Base-by-base conservation (phyloP, 1,140 invertebrate genomes). In the Drosophila santomea region DNA sequence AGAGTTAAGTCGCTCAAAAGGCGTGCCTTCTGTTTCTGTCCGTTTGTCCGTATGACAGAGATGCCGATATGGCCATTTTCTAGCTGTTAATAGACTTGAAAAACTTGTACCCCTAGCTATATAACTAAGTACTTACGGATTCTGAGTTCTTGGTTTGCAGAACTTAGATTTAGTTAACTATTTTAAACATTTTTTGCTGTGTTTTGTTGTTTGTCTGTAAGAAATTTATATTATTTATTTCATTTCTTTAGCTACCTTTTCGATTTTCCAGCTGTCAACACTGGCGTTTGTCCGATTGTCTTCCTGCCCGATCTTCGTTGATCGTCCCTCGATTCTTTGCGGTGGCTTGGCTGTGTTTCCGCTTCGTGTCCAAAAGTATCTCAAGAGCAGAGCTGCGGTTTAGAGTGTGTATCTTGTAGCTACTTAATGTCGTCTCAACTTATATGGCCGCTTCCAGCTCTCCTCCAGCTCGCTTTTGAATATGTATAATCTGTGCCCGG, bases 281-380 rank as follows among this genome's bases (percentile, higher is more conserved):
- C 59, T 41, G 35, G 38, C 5, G 7, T 14, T 14, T 38, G 36
- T 61, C 23, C 35, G 58, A 11, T 25, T 17, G 51, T 25, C 28
- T 54, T 32, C 41, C 44, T 28, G 67, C 78, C 41, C 68, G 68
- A 39, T 62, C 45, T 61, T 76, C 50, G 25, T 74, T 62, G 62
- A 68, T 74, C 59, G 58, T 57, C 38, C 74, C 62, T 59, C 71
- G 69, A 62, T 54, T 77, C 74, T 69, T 58, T 82, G 59, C 39
- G 69, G 50, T 74, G 61, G 43, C 55, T 38, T 50, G 74, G 43
- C 41, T 55, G 50, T 88, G 83, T 88, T 88, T 88, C 83, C 84
- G 83, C 83, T 88, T 83, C 83, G 67, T 89, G 72, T 89, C 79
- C 71, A 83, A 88, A 88, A 77, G 84, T 88, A 89, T 88, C 83